phyloP scores from a whole-genome alignment of 2,797 vertebrate species.

The Helicolenus hilgendorfi region DNA sequence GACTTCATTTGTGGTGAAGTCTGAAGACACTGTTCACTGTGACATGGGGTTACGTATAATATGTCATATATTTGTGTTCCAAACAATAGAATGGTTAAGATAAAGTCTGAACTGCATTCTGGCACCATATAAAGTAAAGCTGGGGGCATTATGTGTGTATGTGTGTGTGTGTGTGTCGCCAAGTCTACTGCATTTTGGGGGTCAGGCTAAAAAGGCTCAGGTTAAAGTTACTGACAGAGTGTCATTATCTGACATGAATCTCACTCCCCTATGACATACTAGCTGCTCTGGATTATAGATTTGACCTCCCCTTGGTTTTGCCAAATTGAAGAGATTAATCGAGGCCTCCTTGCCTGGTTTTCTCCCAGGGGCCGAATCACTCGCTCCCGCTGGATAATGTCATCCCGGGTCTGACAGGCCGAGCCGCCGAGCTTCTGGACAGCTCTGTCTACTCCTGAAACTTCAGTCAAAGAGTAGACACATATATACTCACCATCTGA shows the following conservation, averaged over 20 bases:
- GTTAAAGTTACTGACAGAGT: conserved; percentile 66
- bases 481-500: background rate
- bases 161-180: conserved; percentile 23
- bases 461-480: background rate
- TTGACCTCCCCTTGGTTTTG: conserved; percentile 62
- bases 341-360: conserved; percentile 54
- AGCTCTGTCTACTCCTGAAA: conserved; percentile 20
- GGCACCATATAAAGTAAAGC: background rate
- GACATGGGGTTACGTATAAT: conserved; percentile 48
- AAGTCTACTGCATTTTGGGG: conserved; percentile 36
- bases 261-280: conserved; percentile 72
- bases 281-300: conserved; percentile 79
- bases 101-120: conserved; percentile 1
- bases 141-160: background rate
- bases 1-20: conserved; percentile 64
- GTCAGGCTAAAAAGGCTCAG: conserved; percentile 45
- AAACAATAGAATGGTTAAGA: conserved; percentile 54
- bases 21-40: conserved; percentile 54
- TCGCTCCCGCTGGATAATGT: conserved; percentile 69
- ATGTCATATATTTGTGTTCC: conserved; percentile 45
- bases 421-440: conserved; percentile 37
- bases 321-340: conserved; percentile 75
- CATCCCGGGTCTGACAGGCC: conserved; percentile 62
- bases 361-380: conserved; percentile 61
- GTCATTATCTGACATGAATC: conserved; percentile 71